Percentiles rank a stretch among this genome's conserved stretches.
Conservation (phyloP, 2,797 vertebrate species). For the Clamator glandarius region DNA sequence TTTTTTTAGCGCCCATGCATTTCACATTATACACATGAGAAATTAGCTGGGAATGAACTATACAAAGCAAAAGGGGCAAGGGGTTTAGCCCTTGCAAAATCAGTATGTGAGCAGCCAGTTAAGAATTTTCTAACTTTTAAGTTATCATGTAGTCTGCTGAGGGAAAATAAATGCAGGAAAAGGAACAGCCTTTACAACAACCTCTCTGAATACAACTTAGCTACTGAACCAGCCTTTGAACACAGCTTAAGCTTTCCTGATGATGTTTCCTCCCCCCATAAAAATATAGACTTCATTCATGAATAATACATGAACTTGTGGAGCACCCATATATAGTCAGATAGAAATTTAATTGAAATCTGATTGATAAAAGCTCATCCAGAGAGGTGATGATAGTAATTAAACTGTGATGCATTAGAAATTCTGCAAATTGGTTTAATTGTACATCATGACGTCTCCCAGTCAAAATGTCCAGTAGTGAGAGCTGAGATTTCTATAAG, state of each 20-base stretch:
- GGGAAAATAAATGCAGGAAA: not conserved
- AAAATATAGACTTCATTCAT: not conserved
- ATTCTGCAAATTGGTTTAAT: slow-evolving; percentile 51
- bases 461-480: not conserved
- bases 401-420: slow-evolving; percentile 54
- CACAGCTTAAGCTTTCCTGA: not conserved
- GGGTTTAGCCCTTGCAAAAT: not conserved
- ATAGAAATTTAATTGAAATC: slow-evolving; percentile 3
- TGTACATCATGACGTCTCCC: not conserved
- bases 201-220: not conserved
- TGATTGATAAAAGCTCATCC: slow-evolving; percentile 42
- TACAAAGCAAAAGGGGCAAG: not conserved
- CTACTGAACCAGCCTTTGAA: not conserved
- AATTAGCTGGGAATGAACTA: not conserved
- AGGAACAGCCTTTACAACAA: not conserved
- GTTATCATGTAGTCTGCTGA: not conserved
- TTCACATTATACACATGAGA: not conserved
- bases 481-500: not conserved
- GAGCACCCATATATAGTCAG: slow-evolving; percentile 36
- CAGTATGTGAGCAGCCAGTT: not conserved
- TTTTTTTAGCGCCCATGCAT: slow-evolving; percentile 5
- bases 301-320: not conserved
- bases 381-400: slow-evolving; percentile 62
- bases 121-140: not conserved
- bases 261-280: not conserved